Evolutionary conservation across 1,140 invertebrate species (phyloP).

Genomic region (Eueides isabella): DNA sequence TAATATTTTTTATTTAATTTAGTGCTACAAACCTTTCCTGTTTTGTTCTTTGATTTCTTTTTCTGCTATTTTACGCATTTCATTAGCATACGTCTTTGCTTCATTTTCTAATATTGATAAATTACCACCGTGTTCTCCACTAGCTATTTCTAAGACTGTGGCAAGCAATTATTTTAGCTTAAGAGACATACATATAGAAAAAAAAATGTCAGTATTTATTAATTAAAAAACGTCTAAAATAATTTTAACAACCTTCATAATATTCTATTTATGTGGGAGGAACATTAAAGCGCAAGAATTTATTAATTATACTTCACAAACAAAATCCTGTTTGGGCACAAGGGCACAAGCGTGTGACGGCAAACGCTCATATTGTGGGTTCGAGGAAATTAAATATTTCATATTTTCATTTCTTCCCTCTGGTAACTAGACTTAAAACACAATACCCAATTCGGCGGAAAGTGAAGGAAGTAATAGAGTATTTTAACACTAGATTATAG

Average conservation of each 20-base stretch:
- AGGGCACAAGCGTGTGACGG: too few species aligned
- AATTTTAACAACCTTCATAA: not conserved
- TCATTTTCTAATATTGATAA: slow-evolving; percentile 57
- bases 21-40: slow-evolving; percentile 53
- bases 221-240: not conserved
- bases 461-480: too few species aligned
- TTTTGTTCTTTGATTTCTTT: slow-evolving; percentile 51
- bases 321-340: too few species aligned
- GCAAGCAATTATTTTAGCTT: not conserved
- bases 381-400: too few species aligned
- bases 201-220: not conserved
- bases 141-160: slow-evolving; percentile 72
- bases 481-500: too few species aligned
- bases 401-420: too few species aligned
- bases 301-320: too few species aligned
- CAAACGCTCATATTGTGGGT: too few species aligned
- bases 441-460: too few species aligned
- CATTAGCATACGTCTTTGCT: slow-evolving; percentile 63
- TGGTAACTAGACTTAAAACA: too few species aligned
- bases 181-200: not conserved
- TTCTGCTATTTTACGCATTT: slow-evolving; percentile 66
- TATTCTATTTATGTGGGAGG: too few species aligned
- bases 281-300: too few species aligned
- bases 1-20: not conserved
- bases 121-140: slow-evolving; percentile 56